phyloP scores from a whole-genome alignment of 2,113 vertebrate species.

The Leucopsar rothschildi region DNA sequence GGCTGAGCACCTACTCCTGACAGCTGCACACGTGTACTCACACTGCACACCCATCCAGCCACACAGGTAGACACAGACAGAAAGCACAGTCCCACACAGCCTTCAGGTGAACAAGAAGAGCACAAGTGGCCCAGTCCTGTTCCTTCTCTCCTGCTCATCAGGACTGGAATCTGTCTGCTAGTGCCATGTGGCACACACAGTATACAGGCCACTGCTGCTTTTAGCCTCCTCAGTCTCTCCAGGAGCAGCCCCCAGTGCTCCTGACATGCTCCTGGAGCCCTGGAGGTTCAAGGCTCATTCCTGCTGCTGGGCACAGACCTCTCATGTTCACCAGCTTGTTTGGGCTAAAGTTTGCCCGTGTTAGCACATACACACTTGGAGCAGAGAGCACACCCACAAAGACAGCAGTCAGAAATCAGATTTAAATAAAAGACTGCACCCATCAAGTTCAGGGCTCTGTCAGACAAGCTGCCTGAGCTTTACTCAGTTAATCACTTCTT shows the following conservation, averaged over 20 bases:
- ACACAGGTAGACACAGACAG: fast-evolving
- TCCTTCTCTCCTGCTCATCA: not conserved
- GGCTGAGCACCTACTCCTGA: not conserved
- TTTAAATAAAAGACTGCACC: not conserved
- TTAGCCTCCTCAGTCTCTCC: not conserved
- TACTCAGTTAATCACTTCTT: not conserved
- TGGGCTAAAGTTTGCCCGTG: not conserved
- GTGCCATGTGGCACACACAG: fast-evolving
- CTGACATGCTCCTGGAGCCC: not conserved
- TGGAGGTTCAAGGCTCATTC: not conserved
- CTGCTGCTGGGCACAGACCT: not conserved
- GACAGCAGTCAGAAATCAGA: not conserved
- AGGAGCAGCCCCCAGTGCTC: not conserved
- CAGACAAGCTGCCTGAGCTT: not conserved
- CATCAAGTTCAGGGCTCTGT: not conserved
- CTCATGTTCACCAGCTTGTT: not conserved
- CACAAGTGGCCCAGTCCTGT: not conserved
- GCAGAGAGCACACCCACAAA: not conserved
- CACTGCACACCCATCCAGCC: not conserved
- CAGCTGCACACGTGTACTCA: no score
- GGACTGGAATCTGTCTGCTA: not conserved
- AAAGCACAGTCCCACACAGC: not conserved
- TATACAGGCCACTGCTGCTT: not conserved
- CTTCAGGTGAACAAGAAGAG: not conserved
- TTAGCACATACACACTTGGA: not conserved